phyloP scores from a whole-genome alignment of 1,140 invertebrate species.

The Leptoteleia sp. region DNA sequence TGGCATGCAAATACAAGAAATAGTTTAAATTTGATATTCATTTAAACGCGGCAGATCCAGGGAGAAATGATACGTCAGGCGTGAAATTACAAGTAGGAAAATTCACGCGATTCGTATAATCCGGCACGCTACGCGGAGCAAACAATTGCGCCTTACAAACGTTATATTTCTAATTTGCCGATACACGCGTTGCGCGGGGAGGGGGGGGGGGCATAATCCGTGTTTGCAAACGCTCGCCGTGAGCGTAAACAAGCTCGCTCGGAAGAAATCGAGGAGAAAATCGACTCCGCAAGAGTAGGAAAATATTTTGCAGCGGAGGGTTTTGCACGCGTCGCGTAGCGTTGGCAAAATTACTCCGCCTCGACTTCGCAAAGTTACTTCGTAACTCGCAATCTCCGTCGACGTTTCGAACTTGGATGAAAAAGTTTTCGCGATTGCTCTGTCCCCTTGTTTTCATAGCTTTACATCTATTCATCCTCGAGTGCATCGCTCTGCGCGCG shows the following conservation, averaged over 20 bases:
- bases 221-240: not conserved
- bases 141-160: slow-evolving; percentile 2
- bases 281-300: slow-evolving; percentile 6
- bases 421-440: slow-evolving; percentile 70
- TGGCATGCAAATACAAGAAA: not conserved
- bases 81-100: slow-evolving; percentile 9
- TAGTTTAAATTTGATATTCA: not conserved
- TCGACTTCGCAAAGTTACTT: slow-evolving; percentile 55
- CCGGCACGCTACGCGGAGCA: not conserved
- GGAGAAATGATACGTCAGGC: not conserved
- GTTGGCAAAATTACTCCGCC: slow-evolving; percentile 39
- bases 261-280: slow-evolving; percentile 50
- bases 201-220: not conserved
- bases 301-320: slow-evolving; percentile 34
- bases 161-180: slow-evolving; percentile 19
- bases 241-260: slow-evolving; percentile 44
- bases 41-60: not conserved
- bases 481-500: slow-evolving; percentile 4
- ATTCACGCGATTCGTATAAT: slow-evolving; percentile 4
- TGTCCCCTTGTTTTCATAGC: slow-evolving; percentile 24
- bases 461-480: slow-evolving; percentile 31
- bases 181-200: not conserved
- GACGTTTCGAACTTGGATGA: slow-evolving; percentile 67
- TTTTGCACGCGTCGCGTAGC: slow-evolving; percentile 36
- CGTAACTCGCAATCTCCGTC: slow-evolving; percentile 68